Percentiles rank a stretch among this genome's conserved stretches.
These are phyloP conservation scores for Percopsis transmontana DNA, from an alignment of 2,113 vertebrate genomes.

Conservation along the genomic window DNA sequence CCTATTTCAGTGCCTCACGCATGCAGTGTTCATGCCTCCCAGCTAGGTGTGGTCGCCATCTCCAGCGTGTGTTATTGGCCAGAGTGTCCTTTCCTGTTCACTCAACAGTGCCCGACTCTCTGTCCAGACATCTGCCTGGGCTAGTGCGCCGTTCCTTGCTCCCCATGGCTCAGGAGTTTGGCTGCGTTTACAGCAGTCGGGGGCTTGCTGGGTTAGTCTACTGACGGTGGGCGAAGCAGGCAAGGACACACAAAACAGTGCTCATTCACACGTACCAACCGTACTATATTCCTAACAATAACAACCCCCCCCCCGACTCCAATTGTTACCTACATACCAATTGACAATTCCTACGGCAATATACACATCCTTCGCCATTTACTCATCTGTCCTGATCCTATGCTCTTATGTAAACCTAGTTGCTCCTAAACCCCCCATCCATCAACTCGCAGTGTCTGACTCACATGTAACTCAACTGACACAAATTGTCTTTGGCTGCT, in stretches of 20 bases:
- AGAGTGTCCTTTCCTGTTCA: constrained; percentile 57
- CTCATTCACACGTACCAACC: not conserved
- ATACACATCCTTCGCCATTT: not conserved
- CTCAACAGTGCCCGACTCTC: constrained; percentile 18
- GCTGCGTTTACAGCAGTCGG: constrained; percentile 19
- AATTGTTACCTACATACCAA: not conserved
- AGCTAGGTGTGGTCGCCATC: constrained; percentile 62
- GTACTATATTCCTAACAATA: too few species aligned
- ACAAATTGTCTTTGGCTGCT: constrained; percentile 6
- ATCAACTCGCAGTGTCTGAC: constrained; percentile 22
- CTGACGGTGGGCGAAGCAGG: constrained; percentile 13
- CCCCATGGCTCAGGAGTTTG: constrained; percentile 28
- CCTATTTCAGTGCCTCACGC: constrained; percentile 73
- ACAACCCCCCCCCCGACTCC: constrained; percentile 6
- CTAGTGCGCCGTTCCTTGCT: constrained; percentile 7
- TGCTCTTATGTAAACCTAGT: not conserved
- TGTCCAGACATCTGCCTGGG: constrained; percentile 45
- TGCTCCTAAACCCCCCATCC: constrained; percentile 24
- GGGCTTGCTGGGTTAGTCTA: constrained; percentile 16
- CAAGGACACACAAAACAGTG: constrained; percentile 14
- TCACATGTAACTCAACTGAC: constrained; percentile 14
- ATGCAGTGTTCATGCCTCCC: constrained; percentile 60
- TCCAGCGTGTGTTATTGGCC: constrained; percentile 44
- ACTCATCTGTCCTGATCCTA: constrained; percentile 10
- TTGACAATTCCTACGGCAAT: not conserved